These are phyloP conservation scores for Arion vulgaris DNA, from an alignment of 1,140 invertebrate genomes.

Conservation along the genomic window DNA sequence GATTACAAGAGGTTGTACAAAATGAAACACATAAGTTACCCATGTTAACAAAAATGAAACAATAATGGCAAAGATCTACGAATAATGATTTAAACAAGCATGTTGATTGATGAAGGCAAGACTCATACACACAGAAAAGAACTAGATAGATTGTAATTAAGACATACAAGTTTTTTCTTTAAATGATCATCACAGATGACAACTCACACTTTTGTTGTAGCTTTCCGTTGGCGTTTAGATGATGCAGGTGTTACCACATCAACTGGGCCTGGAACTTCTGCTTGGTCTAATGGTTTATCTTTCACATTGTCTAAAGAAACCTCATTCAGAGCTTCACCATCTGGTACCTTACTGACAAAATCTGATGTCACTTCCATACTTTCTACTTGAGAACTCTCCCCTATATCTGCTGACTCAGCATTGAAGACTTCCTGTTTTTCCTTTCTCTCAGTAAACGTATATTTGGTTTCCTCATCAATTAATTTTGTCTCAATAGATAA, in stretches of 20 bases:
- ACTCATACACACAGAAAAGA: too few relatives aligned
- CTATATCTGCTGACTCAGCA: background rate
- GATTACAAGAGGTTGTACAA: too few relatives aligned
- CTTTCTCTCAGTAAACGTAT: background rate
- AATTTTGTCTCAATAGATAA: background rate
- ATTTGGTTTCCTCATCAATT: background rate
- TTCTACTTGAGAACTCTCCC: background rate
- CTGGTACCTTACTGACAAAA: background rate
- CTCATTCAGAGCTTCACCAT: background rate
- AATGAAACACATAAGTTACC: too few relatives aligned
- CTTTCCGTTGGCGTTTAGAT: conserved; percentile 5
- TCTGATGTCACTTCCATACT: background rate
- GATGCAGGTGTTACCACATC: background rate
- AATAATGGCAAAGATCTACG: too few relatives aligned
- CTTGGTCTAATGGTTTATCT: background rate
- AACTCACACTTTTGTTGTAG: conserved; percentile 14
- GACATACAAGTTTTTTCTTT: too few relatives aligned
- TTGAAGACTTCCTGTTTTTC: background rate
- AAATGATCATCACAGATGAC: too few relatives aligned
- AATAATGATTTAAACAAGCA: too few relatives aligned
- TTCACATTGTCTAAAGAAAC: background rate
- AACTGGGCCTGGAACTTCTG: background rate
- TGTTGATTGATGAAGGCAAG: too few relatives aligned
- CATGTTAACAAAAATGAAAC: too few relatives aligned
- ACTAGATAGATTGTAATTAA: too few relatives aligned